Percentiles rank a stretch among this genome's conserved stretches.
Conservation (phyloP, 1,140 invertebrate genomes). For the Solen grandis region DNA sequence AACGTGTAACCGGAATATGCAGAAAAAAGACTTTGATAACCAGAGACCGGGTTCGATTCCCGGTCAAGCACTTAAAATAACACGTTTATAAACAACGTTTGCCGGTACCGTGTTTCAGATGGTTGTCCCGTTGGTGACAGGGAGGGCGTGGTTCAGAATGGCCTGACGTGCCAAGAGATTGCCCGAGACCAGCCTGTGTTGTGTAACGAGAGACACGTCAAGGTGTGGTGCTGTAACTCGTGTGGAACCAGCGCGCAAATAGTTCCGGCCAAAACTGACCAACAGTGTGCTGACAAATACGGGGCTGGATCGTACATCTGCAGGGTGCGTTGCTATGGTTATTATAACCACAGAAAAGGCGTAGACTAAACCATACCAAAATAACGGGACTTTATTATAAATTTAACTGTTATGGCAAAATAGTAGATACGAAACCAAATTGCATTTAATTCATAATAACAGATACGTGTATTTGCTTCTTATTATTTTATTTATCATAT, state of each 20-base stretch:
- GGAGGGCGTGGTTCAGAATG: constrained; percentile 38
- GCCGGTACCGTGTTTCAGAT: constrained; percentile 27
- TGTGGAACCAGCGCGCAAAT: not conserved
- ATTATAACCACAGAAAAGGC: too few species aligned
- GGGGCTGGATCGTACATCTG: constrained; percentile 34
- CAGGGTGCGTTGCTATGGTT: too few species aligned
- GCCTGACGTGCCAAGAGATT: constrained; percentile 33
- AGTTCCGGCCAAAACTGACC: constrained; percentile 25
- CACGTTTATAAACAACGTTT: too few species aligned
- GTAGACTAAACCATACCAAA: not conserved
- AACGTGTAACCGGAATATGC: too few species aligned
- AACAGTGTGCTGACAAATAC: constrained; percentile 21
- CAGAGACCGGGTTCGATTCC: too few species aligned
- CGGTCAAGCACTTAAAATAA: too few species aligned
- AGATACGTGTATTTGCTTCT: too few species aligned
- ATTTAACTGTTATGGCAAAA: not conserved
- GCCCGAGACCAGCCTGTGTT: not conserved
- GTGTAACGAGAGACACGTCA: constrained; percentile 8
- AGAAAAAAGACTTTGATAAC: too few species aligned
- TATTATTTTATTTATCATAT: too few species aligned
- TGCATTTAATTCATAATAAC: too few species aligned
- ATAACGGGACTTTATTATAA: not conserved
- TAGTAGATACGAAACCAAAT: too few species aligned
- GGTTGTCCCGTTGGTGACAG: constrained; percentile 38
- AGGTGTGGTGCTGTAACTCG: constrained; percentile 6